phyloP scores from a whole-genome alignment of 2,888 invertebrate species.

The Aromia moschata region DNA sequence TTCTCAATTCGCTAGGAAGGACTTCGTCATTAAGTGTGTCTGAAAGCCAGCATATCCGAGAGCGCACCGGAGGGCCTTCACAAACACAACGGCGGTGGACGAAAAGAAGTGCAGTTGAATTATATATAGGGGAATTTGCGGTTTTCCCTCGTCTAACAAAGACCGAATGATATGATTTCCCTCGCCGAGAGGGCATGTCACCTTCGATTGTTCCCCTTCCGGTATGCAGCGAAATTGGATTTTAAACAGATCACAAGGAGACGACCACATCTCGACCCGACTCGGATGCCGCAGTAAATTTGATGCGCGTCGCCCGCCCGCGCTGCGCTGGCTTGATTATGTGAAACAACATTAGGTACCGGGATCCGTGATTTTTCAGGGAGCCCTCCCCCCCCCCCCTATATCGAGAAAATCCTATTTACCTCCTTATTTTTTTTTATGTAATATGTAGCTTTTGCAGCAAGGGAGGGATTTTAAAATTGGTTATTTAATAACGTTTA shows the following conservation, averaged over 20 bases:
- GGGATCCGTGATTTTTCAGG: background rate
- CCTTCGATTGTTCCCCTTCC: constrained; percentile 59
- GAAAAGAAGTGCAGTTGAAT: constrained; percentile 4
- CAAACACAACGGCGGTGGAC: background rate
- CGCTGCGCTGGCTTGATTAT: no score
- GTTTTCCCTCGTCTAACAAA: constrained; percentile 40
- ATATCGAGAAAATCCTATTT: background rate
- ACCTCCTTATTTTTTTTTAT: background rate
- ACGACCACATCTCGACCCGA: constrained; percentile 41
- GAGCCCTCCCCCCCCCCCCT: no score
- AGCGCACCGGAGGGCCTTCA: no score
- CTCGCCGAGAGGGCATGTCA: constrained; percentile 52
- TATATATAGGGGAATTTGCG: constrained; percentile 40
- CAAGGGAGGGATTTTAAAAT: no score
- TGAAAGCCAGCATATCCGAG: no score
- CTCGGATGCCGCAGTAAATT: constrained; percentile 33
- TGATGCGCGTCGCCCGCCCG: constrained; percentile 1
- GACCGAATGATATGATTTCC: constrained; percentile 43
- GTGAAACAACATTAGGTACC: constrained; percentile 2
- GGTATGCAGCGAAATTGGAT: constrained; percentile 55
- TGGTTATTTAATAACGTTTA: no score
- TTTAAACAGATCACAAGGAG: constrained; percentile 55
- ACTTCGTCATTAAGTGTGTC: no score
- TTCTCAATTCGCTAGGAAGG: no score
- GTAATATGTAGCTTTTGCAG: no score